Base-by-base conservation (phyloP, 2,113 vertebrate genomes). In the Dinomys branickii region DNA sequence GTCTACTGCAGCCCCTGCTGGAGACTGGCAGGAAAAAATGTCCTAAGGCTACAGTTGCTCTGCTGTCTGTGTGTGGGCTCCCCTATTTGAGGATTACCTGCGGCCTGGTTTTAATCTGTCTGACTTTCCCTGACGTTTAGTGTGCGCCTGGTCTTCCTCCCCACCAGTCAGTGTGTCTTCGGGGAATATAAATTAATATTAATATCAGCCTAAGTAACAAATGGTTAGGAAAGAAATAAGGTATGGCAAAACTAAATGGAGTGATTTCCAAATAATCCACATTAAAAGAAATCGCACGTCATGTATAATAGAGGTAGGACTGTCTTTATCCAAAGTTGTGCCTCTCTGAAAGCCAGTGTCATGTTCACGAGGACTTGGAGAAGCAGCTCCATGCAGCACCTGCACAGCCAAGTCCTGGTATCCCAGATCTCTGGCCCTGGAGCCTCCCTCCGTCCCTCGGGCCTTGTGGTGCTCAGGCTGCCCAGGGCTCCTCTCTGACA, bases 191-290 rank as follows among this genome's bases (percentile, higher is more conserved):
- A 89, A 91, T 97, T 92, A 61, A 84, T 78, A 65, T 90, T 96
- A 93, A 77, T 69, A 93, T 84, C 89, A 89, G 75, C 12, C 13
- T 84, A 89, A 82, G 84, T 85, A 96, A 87, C 85, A 95, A 95
- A 95, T 38, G 56, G 78, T 90, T 85, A 90, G 86, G 88, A 96
- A 96, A 80, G 44, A 94, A 97, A 96, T 38, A 75, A 71, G 30
- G 2, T 52, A 59, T 75, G 56, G 35, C 56, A 85, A 85, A 97
- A 85, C 35, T 24, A 52, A 47, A 81, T 41, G 7, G 58, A 71
- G 86, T 73, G n/a, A n/a, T 77, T 96, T 85, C 14, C 20, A 59
- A 73, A 92, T 90, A 41, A 91, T n/a, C 65, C 65, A 73, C 24
- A 67, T 56, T 58, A 83, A 67, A 90, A 61, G 69, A 80, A 26